Evolutionary conservation across 1,140 invertebrate species (phyloP).

Genomic region (Philopotamus ludificatus): DNA sequence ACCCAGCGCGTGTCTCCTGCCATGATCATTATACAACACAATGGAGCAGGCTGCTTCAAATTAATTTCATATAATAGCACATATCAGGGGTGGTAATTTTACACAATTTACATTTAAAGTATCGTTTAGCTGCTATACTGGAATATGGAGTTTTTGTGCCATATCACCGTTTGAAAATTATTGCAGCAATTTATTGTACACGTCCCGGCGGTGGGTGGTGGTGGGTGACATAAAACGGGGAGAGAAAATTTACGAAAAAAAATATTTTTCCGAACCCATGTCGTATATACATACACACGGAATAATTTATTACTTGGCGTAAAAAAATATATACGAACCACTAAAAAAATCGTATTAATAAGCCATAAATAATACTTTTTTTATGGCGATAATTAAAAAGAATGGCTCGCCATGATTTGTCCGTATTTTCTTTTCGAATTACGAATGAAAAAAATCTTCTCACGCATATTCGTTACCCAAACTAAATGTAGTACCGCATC

Average conservation of each 20-base stretch:
- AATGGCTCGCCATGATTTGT: too few relatives aligned
- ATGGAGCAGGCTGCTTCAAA: neutral
- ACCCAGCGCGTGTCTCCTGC: neutral
- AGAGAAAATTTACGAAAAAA: too few relatives aligned
- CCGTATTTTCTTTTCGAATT: too few relatives aligned
- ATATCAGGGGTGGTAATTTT: conserved; percentile 29
- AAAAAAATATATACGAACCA: too few relatives aligned
- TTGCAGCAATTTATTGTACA: conserved; percentile 17
- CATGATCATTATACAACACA: neutral
- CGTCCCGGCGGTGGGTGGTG: neutral
- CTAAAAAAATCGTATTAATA: too few relatives aligned
- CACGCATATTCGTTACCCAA: too few relatives aligned
- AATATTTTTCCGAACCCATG: too few relatives aligned
- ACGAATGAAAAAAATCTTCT: too few relatives aligned
- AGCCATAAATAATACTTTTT: too few relatives aligned
- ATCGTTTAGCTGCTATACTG: conserved; percentile 26
- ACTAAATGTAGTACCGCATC: too few relatives aligned
- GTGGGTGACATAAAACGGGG: neutral
- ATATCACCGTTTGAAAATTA: conserved; percentile 30
- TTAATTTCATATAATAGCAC: conserved; percentile 35
- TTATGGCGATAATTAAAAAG: too few relatives aligned
- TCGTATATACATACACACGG: conserved; percentile 10
- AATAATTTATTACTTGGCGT: conserved; percentile 25
- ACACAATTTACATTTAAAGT: conserved; percentile 39
- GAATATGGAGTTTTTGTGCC: conserved; percentile 8